These are phyloP conservation scores for Proisotoma minuta DNA, from an alignment of 2,888 invertebrate species.

Conservation along the genomic window DNA sequence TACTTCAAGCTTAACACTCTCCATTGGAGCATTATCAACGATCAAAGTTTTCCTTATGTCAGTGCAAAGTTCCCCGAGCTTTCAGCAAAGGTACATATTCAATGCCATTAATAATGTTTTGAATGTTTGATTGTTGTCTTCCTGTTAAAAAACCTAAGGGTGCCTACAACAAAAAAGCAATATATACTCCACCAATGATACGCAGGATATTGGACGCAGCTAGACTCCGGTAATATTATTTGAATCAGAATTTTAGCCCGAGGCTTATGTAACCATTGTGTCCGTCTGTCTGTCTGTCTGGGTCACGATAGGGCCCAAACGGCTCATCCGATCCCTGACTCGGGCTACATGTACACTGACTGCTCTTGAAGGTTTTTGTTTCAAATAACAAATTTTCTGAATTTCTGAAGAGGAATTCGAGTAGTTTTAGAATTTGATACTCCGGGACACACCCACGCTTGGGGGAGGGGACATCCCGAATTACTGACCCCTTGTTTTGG, in stretches of 20 bases:
- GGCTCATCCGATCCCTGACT: too few species aligned
- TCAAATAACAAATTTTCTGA: too few species aligned
- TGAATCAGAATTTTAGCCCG: too few species aligned
- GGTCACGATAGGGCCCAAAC: too few species aligned
- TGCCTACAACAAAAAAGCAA: conserved; percentile 31
- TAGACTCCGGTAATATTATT: conserved; percentile 62
- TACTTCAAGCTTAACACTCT: conserved; percentile 51
- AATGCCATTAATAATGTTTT: background rate
- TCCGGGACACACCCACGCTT: conserved; percentile 58
- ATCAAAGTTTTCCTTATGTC: conserved; percentile 84
- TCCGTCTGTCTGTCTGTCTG: too few species aligned
- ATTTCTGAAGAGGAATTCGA: too few species aligned
- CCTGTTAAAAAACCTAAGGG: conserved; percentile 8
- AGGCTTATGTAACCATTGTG: too few species aligned
- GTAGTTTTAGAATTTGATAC: conserved; percentile 88
- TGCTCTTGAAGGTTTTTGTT: too few species aligned
- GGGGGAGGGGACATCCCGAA: conserved; percentile 48
- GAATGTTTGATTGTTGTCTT: background rate
- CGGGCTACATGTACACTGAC: too few species aligned
- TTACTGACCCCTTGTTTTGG: conserved; percentile 70
- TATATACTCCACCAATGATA: conserved; percentile 65
- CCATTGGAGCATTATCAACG: conserved; percentile 82
- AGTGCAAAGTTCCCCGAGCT: conserved; percentile 73
- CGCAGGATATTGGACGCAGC: conserved; percentile 69
- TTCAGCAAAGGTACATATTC: conserved; percentile 22